Evolutionary conservation across 2,113 vertebrate species (phyloP).

Genomic region (Aegotheles bennettii): DNA sequence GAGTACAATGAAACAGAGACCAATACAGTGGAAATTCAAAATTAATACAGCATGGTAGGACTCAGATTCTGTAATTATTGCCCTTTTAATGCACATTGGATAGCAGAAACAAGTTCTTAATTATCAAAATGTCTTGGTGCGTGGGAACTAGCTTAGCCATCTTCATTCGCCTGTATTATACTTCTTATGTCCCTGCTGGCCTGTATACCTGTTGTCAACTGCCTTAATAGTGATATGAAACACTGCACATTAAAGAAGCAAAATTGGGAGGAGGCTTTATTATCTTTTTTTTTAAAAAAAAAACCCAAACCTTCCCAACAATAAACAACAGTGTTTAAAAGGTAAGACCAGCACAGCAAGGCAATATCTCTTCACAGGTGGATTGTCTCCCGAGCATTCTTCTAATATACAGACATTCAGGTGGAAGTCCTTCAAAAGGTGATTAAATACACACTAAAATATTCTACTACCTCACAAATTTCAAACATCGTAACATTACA

Average conservation of each 20-base stretch:
- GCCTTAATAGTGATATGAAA: neutral
- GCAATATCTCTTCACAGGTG: neutral
- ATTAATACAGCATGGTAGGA: neutral
- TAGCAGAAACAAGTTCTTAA: conserved; percentile 23
- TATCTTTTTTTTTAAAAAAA: neutral
- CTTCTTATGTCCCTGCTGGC: neutral
- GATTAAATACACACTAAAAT: neutral
- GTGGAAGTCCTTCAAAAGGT: neutral
- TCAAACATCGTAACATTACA: neutral
- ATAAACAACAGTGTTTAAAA: neutral
- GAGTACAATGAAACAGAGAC: neutral
- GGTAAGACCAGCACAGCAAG: neutral
- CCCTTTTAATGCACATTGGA: neutral
- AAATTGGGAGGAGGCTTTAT: neutral
- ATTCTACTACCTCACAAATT: neutral
- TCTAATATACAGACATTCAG: neutral
- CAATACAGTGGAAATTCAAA: neutral
- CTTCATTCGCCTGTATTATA: neutral
- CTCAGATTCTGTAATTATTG: neutral
- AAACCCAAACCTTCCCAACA: neutral
- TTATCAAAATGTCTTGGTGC: neutral
- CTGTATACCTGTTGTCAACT: neutral
- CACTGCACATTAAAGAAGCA: neutral
- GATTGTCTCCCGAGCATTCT: neutral
- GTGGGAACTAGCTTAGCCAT: neutral